These are phyloP conservation scores for Herminia tarsipennalis DNA, from an alignment of 2,888 invertebrate genomes.

Conservation along the genomic window DNA sequence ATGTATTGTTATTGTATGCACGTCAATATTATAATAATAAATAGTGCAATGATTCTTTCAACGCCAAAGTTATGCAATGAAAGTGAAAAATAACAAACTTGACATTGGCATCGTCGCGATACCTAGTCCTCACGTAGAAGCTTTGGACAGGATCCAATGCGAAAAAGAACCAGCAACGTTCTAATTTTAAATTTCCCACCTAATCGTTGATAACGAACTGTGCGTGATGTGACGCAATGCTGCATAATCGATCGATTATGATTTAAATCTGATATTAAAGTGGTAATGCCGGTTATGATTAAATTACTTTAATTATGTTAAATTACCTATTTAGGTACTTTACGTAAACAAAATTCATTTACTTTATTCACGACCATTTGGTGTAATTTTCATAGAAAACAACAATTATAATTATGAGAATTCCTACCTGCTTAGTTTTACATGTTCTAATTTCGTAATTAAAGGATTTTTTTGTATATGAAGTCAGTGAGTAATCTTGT, in stretches of 20 bases:
- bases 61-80: conserved; percentile 52
- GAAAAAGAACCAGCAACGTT: conserved; percentile 59
- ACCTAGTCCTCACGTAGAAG: conserved; percentile 33
- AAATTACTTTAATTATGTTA: conserved; percentile 1
- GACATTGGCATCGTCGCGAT: conserved; percentile 64
- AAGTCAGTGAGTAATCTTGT: too few relatives aligned
- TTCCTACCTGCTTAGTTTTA: too few relatives aligned
- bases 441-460: too few relatives aligned
- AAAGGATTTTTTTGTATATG: too few relatives aligned
- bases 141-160: conserved; percentile 69
- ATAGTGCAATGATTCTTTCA: conserved; percentile 9
- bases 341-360: not conserved
- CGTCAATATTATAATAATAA: conserved; percentile 9
- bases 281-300: too few relatives aligned
- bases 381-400: too few relatives aligned
- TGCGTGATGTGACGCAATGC: conserved; percentile 24
- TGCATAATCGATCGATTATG: conserved; percentile 50
- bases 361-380: too few relatives aligned
- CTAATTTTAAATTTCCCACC: conserved; percentile 63
- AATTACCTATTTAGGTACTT: not conserved
- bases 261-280: too few relatives aligned
- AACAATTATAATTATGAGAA: too few relatives aligned
- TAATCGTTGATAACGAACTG: conserved; percentile 35
- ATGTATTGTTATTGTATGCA: too few relatives aligned
- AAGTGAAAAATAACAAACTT: conserved; percentile 72